phyloP scores from a whole-genome alignment of 1,140 invertebrate species.

The Drosophila aff. region DNA sequence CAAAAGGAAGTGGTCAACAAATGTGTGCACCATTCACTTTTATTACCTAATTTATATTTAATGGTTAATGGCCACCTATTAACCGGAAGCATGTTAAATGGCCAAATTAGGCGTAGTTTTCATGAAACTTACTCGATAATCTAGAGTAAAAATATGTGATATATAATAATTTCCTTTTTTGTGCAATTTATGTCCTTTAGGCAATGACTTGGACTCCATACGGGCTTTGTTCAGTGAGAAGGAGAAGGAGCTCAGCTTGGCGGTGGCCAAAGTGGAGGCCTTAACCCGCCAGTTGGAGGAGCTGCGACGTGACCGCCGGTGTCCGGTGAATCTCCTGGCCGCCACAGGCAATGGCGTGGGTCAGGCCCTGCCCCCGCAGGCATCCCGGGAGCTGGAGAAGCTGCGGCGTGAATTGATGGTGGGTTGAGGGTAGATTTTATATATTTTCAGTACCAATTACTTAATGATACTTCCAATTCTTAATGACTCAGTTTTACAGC shows the following conservation, averaged over 20 bases:
- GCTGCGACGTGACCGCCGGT: slow-evolving; percentile 89
- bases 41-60: slow-evolving; percentile 23
- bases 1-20: slow-evolving; percentile 17
- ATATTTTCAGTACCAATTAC: too few species aligned
- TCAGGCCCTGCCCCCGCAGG: slow-evolving; percentile 89
- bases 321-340: slow-evolving; percentile 80
- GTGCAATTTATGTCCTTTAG: slow-evolving; percentile 85
- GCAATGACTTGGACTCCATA: slow-evolving; percentile 97
- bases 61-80: slow-evolving; percentile 15
- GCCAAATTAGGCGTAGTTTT: slow-evolving; percentile 3
- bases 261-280: slow-evolving; percentile 97
- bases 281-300: slow-evolving; percentile 97
- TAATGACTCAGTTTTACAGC: too few species aligned
- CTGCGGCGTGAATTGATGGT: slow-evolving; percentile 95
- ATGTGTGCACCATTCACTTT: slow-evolving; percentile 16
- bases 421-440: slow-evolving; percentile 73
- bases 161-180: neutral
- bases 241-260: slow-evolving; percentile 97
- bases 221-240: slow-evolving; percentile 98
- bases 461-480: too few species aligned
- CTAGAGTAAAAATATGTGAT: neutral
- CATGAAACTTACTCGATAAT: neutral
- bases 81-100: slow-evolving; percentile 20
- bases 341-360: slow-evolving; percentile 69
- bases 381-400: slow-evolving; percentile 95